Percentiles rank a stretch among this genome's conserved stretches.
phyloP scores from a whole-genome alignment of 2,888 invertebrate genomes.

The Pristionchus maxplancki region DNA sequence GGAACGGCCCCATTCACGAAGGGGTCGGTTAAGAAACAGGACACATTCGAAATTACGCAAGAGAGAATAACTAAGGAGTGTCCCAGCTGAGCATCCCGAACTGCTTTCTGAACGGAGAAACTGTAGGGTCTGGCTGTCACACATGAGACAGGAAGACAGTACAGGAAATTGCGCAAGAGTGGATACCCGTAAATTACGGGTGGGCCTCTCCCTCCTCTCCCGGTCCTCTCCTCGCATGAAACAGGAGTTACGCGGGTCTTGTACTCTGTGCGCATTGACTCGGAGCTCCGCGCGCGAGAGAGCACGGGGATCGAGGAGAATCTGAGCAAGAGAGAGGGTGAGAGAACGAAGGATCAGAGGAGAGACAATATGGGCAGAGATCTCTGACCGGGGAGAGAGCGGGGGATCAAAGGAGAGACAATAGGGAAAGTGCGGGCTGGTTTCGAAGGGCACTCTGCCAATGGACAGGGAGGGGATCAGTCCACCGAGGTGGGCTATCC shows the following conservation, averaged over 20 bases:
- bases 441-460: slow-evolving; percentile 24
- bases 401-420: too few species aligned
- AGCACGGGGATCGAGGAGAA: neutral
- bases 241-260: neutral
- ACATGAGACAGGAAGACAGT: neutral
- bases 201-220: neutral
- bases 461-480: neutral
- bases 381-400: too few species aligned
- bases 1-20: too few species aligned
- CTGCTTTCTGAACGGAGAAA: neutral
- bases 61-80: too few species aligned
- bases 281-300: neutral
- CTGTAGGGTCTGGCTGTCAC: neutral
- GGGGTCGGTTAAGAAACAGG: too few species aligned
- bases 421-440: neutral
- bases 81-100: too few species aligned
- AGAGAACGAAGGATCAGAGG: neutral
- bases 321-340: neutral
- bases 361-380: neutral
- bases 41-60: neutral
- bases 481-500: too few species aligned
- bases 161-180: slow-evolving; percentile 26
- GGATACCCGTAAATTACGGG: neutral
- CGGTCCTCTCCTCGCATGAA: neutral
- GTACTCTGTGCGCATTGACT: neutral